These are phyloP conservation scores for Gopherus flavomarginatus DNA, from an alignment of 2,113 vertebrate species.

Conservation along the genomic window DNA sequence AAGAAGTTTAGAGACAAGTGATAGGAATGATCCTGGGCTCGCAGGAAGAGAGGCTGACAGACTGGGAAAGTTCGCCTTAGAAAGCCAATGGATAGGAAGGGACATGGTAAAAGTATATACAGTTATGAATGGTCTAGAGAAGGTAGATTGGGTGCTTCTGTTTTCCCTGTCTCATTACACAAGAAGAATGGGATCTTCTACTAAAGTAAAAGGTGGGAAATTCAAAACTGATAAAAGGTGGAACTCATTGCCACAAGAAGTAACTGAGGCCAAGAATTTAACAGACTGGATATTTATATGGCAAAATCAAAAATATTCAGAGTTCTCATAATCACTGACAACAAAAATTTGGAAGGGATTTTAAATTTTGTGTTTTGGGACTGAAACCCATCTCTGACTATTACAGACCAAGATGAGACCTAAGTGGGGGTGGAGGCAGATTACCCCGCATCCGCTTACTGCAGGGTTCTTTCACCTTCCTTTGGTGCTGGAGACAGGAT, in stretches of 20 bases:
- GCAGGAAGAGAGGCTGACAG: not conserved
- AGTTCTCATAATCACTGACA: not conserved
- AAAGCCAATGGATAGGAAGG: not conserved
- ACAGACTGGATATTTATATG: not conserved
- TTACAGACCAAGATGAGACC: not conserved
- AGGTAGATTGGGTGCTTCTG: not conserved
- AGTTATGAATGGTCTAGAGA: not conserved
- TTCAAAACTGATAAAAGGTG: not conserved
- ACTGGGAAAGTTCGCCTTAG: not conserved
- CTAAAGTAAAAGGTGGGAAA: not conserved
- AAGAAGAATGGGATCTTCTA: not conserved
- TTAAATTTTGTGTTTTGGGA: constrained; percentile 4
- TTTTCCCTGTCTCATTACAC: not conserved
- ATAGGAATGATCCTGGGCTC: not conserved
- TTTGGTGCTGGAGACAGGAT: not conserved
- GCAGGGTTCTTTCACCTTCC: not conserved
- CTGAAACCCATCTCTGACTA: constrained; percentile 15
- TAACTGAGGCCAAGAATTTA: not conserved
- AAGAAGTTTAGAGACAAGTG: not conserved
- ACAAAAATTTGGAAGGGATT: not conserved
- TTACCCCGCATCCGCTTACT: not conserved
- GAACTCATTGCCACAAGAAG: not conserved
- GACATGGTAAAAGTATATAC: not conserved
- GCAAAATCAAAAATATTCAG: constrained; percentile 1
- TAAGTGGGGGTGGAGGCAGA: not conserved